Evolutionary conservation across 2,797 vertebrate species (phyloP), one percentile per base, ranked within the genome.

Genomic region (Acrossocheilus wenchowensis): DNA sequence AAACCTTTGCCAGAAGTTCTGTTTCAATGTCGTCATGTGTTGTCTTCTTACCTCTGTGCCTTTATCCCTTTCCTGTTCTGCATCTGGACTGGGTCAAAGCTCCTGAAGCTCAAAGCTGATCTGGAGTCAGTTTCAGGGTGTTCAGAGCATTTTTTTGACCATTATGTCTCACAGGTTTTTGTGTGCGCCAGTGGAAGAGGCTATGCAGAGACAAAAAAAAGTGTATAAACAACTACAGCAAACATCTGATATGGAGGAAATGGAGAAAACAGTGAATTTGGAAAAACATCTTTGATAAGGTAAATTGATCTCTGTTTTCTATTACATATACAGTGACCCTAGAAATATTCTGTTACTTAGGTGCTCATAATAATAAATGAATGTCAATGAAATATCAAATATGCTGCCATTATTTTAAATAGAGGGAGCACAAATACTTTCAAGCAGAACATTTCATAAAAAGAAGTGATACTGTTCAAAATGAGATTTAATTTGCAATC

Each of bases 21-120:
- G 87, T 86, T 91, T 83, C 87, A 88, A 81, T 90, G 85, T 66
- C 87, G 90, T 91, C 89, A 91, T 90, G 79, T 82, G 88, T 88
- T 90, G 89, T 86, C 81, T 78, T 86, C 86, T 82, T 79, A 81
- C 78, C 86, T 87, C 88, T 89, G 81, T 78, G 78, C 85, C 85
- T 87, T 86, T 85, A 88, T 84, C 83, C 80, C 69, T 88, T 62
- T 79, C 75, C 83, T 86, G 89, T 87, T 86, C 81, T 88, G 34
- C 77, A 87, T 90, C 88, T 84, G 86, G 85, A 84, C 83, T 88
- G 73, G 80, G 78, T 87, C 86, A 83, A 71, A 60, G 64, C 66
- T 68, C 48, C 72, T 66, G 78, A 72, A 86, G 77, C 78, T 75
- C 60, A n/a, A 54, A 64, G 52, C 82, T 88, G 87, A 73, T 85